Base-by-base conservation (phyloP, 1,140 invertebrate genomes). In the Radopholus similis region DNA sequence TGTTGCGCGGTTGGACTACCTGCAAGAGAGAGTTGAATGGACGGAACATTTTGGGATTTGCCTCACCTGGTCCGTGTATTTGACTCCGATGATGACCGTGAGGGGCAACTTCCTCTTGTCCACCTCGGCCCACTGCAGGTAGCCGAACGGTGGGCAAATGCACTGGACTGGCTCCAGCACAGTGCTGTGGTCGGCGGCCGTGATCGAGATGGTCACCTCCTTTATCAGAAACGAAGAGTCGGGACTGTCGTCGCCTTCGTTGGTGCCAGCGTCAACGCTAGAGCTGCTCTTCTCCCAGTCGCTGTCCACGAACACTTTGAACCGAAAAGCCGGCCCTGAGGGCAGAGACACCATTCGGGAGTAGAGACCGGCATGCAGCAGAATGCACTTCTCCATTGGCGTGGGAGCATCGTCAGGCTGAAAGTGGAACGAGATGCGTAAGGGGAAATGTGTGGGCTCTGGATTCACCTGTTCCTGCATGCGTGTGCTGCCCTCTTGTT, bases 91-190 rank as follows among this genome's bases (percentile, higher is more conserved):
- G 8, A 66, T 76, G 4, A 74, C n/a, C 4, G 26, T 73, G 21
- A 74, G 54, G n/a, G 66, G 68, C 55, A 54, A n/a, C n/a, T 30
- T 18, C 21, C 34, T 34, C 26, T 38, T 32, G 37, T 66, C 47
- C 26, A 64, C 38, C 38, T 66, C 23, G 13, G 40, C 37, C 42
- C 60, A 64, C 64, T 42, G 57, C 23, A 64, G 64, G 40, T 74
- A 72, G 23, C 72, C 72, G 58, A 74, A 74, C 15, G 72, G 72
- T n/a, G 72, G 72, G 35, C 72, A 74, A 38, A 74, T 57, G 60
- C 72, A 74, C 32, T 72, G 66, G 8, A 76, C 58, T 4, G 74
- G 67, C 18, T 77, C 72, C 15, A 77, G 34, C 4, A 74, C 32
- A n/a, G 75, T 54, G n/a, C 35, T 42, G 35, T 59, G 58, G 32